Conservation (phyloP, 1,140 invertebrate genomes). For the Drosophila paulistorum region DNA sequence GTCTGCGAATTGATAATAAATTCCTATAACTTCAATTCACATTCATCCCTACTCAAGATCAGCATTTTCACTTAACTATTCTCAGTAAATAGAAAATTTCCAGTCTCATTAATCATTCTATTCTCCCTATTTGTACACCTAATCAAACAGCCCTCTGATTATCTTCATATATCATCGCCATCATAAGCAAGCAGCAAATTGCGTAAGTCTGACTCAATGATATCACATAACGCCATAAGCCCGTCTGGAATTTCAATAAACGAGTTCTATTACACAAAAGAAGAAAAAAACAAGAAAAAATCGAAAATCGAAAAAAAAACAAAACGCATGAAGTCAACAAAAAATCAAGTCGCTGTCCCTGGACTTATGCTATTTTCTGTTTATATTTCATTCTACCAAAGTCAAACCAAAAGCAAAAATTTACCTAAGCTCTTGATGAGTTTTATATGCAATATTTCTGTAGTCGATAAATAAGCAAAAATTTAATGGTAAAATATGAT, state of each 20-base stretch:
- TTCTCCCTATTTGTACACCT: background rate
- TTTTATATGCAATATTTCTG: slow-evolving; percentile 16
- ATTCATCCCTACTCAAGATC: no score
- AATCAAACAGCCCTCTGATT: slow-evolving; percentile 13
- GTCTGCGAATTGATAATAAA: no score
- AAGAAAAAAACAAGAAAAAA: background rate
- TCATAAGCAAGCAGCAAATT: slow-evolving; percentile 8
- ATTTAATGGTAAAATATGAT: slow-evolving; percentile 8
- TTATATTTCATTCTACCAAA: slow-evolving; percentile 12
- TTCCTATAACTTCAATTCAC: background rate
- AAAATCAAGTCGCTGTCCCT: slow-evolving; percentile 8
- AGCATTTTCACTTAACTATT: background rate
- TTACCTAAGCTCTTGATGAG: slow-evolving; percentile 8
- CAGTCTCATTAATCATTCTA: slow-evolving; percentile 1
- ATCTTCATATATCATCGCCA: slow-evolving; percentile 16
- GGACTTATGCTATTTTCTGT: background rate
- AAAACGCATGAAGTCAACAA: slow-evolving; percentile 19
- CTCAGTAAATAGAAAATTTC: background rate
- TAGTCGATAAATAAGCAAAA: background rate
- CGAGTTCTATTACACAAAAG: slow-evolving; percentile 16
- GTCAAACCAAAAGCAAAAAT: background rate
- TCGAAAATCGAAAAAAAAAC: background rate
- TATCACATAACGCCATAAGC: slow-evolving; percentile 22
- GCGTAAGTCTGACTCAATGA: slow-evolving; percentile 21
- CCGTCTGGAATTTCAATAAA: slow-evolving; percentile 23